phyloP scores from a whole-genome alignment of 2,888 invertebrate genomes.

The Leptinotarsa juncta region DNA sequence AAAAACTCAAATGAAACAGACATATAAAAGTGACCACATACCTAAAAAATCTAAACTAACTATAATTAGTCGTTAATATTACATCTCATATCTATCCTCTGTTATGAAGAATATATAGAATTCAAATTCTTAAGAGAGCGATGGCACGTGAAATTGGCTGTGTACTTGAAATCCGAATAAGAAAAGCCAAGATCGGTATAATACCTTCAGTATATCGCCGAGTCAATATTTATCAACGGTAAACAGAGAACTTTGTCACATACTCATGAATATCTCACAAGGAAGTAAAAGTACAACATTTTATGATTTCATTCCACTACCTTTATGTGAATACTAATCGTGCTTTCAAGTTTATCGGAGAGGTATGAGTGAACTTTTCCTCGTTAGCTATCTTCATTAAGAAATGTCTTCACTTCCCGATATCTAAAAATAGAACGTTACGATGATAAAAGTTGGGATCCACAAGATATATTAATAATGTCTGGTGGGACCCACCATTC shows the following conservation, averaged over 20 bases:
- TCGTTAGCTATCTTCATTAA: background rate
- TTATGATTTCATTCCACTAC: background rate
- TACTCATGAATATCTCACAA: slow-evolving; percentile 4
- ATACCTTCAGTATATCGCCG: background rate
- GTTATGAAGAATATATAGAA: no score
- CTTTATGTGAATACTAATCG: background rate
- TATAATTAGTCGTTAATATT: no score
- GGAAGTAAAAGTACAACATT: background rate
- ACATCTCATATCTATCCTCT: no score
- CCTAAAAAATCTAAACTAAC: no score
- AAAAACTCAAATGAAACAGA: no score
- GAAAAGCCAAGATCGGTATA: background rate
- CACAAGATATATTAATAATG: no score
- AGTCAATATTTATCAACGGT: background rate
- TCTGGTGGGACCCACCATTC: no score
- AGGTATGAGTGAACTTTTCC: background rate
- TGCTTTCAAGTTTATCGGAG: slow-evolving; percentile 7
- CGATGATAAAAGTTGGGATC: no score
- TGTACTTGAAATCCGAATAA: background rate
- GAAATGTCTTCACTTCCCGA: background rate
- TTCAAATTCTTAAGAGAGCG: no score
- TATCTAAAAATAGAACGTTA: background rate
- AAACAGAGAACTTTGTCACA: slow-evolving; percentile 3
- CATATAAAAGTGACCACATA: no score
- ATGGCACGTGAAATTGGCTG: background rate